These are phyloP conservation scores for Nebria salina DNA, from an alignment of 2,888 invertebrate species.

Conservation along the genomic window DNA sequence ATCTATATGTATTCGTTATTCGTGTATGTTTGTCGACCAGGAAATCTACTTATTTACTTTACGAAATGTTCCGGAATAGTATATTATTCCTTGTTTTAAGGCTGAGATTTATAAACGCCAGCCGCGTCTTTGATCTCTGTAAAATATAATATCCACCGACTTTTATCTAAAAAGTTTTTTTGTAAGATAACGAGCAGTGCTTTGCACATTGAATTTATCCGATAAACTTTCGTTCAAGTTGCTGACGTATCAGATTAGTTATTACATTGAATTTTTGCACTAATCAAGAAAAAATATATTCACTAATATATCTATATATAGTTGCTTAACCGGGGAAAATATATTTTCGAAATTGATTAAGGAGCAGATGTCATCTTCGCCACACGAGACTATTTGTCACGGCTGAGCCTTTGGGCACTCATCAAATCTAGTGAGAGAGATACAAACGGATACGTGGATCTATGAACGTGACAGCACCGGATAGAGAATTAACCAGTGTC, in stretches of 20 bases:
- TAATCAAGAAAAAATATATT: too few relatives aligned
- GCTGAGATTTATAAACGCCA: neutral
- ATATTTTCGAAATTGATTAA: too few relatives aligned
- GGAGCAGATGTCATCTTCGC: neutral
- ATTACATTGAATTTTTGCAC: neutral
- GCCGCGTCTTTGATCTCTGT: neutral
- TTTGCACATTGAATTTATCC: neutral
- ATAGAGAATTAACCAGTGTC: conserved; percentile 37
- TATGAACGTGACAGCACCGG: conserved; percentile 27
- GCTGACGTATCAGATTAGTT: neutral
- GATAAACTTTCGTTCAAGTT: neutral
- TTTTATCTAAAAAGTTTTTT: neutral
- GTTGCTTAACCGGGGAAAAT: too few relatives aligned
- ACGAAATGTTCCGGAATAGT: neutral
- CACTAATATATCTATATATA: too few relatives aligned
- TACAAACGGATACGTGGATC: neutral
- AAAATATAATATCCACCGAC: neutral
- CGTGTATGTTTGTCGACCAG: neutral
- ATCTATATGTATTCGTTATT: too few relatives aligned
- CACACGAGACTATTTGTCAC: neutral
- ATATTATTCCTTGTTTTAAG: neutral
- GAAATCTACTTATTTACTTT: conserved; percentile 6
- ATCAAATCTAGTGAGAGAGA: neutral
- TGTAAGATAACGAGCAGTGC: neutral
- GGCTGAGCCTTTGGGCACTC: neutral